Conservation (phyloP, 2,888 invertebrate species). For the Drosophila barbarae region DNA sequence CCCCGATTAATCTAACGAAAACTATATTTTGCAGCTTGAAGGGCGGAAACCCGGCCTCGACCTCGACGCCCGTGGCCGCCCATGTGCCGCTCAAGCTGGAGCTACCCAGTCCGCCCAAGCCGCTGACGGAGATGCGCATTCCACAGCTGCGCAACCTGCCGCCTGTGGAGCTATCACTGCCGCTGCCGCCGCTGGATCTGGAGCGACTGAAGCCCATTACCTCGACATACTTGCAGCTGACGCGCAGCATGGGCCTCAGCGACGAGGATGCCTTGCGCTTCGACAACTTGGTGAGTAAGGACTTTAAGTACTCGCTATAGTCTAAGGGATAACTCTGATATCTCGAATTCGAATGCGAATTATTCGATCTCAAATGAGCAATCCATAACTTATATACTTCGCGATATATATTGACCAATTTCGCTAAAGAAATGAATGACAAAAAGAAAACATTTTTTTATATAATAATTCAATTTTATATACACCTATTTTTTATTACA, state of each 20-base stretch:
- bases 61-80: slow-evolving; percentile 56
- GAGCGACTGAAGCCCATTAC: slow-evolving; percentile 89
- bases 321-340: background rate
- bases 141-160: slow-evolving; percentile 55
- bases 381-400: background rate
- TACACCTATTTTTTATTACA: slow-evolving; percentile 19
- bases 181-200: slow-evolving; percentile 74
- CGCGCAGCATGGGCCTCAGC: slow-evolving; percentile 86
- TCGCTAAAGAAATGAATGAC: background rate
- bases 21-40: slow-evolving; percentile 70
- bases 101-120: slow-evolving; percentile 60
- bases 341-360: background rate
- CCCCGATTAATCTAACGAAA: slow-evolving; percentile 77
- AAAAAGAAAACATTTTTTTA: slow-evolving; percentile 17
- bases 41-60: slow-evolving; percentile 50
- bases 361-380: slow-evolving; percentile 24
- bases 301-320: slow-evolving; percentile 78
- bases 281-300: slow-evolving; percentile 83
- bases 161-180: slow-evolving; percentile 33
- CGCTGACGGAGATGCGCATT: slow-evolving; percentile 58
- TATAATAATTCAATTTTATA: slow-evolving; percentile 22
- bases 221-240: slow-evolving; percentile 92
- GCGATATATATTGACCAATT: background rate
- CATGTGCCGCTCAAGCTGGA: slow-evolving; percentile 58
- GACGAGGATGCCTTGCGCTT: slow-evolving; percentile 83